Evolutionary conservation across 2,113 vertebrate genomes (phyloP), one percentile per base, ranked within the genome.

Genomic region (Colaptes auratus): DNA sequence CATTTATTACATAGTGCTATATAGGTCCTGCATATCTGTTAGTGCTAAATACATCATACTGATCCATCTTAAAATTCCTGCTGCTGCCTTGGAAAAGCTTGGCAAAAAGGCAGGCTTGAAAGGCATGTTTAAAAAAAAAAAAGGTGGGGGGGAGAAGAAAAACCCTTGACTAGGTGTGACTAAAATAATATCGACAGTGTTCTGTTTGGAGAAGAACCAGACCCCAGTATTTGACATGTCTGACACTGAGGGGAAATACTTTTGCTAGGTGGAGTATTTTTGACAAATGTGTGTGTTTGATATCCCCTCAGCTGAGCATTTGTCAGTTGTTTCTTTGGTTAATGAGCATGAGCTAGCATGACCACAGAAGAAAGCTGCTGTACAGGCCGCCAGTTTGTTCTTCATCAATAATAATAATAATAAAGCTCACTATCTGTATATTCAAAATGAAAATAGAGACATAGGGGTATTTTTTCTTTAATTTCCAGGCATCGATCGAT

Each of bases 161-260:
- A 60, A 2, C 6, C 65, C 39, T 80, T 71, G 30, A 53, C 27
- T 71, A 80, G 64, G 69, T 88, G 88, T 83, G 88, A 86, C 90
- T 89, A 35, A 87, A 89, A 61, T 70, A 95, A 82, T 73, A 91
- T n/a, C 82, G 73, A 7, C 70, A 76, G 11, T 44, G 39, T 82
- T 95, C 92, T 67, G n/a, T 66, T 88, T 88, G 88, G 95, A 93
- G 86, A 74, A 85, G 90, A 86, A 77, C 81, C 75, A 93, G 90
- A 53, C 31, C 60, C 65, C 15, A 21, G 0, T 77, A 76, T 78
- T 63, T 79, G 60, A 58, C 3, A 10, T 31, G 7, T 91, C 64
- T 88, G 79, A 88, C 30, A 30, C 4, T 14, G 36, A 79, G 58
- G 39, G 66, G 78, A 95, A 87, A 80, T 94, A n/a, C 12, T 88